Percentiles rank a stretch among this genome's conserved stretches.
phyloP scores from a whole-genome alignment of 2,797 vertebrate genomes.

The Eleutherodactylus coqui region DNA sequence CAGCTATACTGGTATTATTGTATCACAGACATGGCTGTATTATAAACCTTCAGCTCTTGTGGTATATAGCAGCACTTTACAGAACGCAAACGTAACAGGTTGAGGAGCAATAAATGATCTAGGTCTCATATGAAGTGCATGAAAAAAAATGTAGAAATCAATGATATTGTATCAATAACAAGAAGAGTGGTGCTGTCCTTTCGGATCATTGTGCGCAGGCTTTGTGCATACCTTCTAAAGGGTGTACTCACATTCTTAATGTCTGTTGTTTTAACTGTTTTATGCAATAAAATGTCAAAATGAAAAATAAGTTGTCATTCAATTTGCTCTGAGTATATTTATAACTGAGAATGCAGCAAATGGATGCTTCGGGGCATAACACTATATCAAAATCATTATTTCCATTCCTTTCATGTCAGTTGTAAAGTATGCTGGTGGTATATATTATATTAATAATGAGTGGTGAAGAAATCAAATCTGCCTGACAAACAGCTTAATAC shows the following conservation, averaged over 20 bases:
- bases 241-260: constrained; percentile 1
- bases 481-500: not conserved
- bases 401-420: constrained; percentile 42
- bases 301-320: constrained; percentile 35
- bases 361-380: constrained; percentile 29
- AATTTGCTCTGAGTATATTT: constrained; percentile 29
- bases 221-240: constrained; percentile 17
- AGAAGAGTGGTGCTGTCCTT: constrained; percentile 26
- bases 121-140: not conserved
- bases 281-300: constrained; percentile 37
- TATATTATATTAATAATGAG: not conserved
- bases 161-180: constrained; percentile 37
- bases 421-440: constrained; percentile 25
- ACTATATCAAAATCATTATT: constrained; percentile 44
- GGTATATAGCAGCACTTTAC: not conserved
- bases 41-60: not conserved
- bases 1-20: not conserved
- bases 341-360: constrained; percentile 14
- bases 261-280: constrained; percentile 13
- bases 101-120: constrained; percentile 21
- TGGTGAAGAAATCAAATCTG: not conserved
- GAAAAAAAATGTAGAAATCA: constrained; percentile 29
- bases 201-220: not conserved
- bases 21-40: constrained; percentile 17
- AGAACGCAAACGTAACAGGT: not conserved